phyloP scores from a whole-genome alignment of 2,797 vertebrate genomes.

The Crocodylus rhombifer region DNA sequence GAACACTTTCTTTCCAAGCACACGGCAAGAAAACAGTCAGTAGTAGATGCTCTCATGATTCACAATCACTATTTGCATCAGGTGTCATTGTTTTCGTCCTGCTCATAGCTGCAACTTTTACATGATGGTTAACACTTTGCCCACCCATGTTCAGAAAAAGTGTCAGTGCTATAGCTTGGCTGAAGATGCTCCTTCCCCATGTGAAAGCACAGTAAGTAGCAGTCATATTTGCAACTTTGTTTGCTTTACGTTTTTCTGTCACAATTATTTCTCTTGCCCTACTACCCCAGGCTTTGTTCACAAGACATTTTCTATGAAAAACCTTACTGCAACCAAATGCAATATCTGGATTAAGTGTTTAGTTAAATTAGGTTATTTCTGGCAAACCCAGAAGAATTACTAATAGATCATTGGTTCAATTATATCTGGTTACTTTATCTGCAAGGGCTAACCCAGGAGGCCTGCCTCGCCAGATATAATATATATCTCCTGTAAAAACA shows the following conservation, averaged over 20 bases:
- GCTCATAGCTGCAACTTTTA: rapidly evolving
- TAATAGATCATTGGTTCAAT: slow-evolving; percentile 47
- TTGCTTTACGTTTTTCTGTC: slow-evolving; percentile 1
- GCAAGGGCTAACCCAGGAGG: slow-evolving; percentile 40
- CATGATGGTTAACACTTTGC: background rate
- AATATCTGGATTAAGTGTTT: slow-evolving; percentile 22
- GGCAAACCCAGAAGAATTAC: slow-evolving; percentile 56
- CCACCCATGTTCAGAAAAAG: background rate
- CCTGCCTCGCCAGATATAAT: background rate
- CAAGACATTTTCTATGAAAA: slow-evolving; percentile 36
- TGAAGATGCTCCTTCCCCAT: background rate
- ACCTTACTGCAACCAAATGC: background rate
- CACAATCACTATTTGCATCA: background rate
- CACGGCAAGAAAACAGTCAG: background rate
- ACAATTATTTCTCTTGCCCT: background rate
- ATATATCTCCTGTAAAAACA: background rate
- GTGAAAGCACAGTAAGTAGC: background rate
- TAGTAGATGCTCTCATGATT: background rate
- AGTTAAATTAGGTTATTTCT: slow-evolving; percentile 13
- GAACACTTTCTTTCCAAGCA: background rate
- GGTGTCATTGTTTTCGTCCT: background rate
- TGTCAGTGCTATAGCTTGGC: background rate
- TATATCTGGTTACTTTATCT: background rate
- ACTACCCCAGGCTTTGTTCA: background rate
- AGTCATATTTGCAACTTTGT: background rate